phyloP scores from a whole-genome alignment of 2,888 invertebrate genomes.

The Cheilosia grossa region DNA sequence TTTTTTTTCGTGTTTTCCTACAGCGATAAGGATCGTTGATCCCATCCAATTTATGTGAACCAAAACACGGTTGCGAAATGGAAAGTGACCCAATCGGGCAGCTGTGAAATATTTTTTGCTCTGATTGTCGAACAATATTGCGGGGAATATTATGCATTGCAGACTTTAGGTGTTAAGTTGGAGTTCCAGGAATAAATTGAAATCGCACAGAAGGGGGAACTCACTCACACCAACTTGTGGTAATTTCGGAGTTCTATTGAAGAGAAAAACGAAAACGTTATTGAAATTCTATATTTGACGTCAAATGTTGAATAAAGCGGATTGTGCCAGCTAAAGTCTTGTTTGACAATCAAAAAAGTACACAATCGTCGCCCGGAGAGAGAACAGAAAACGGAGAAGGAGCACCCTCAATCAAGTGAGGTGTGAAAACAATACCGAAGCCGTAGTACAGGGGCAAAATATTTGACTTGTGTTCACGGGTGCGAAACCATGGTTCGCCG shows the following conservation, averaged over 20 bases:
- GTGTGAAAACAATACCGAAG: slow-evolving; percentile 63
- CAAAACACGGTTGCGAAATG: slow-evolving; percentile 45
- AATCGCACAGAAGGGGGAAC: slow-evolving; percentile 7
- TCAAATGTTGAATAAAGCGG: slow-evolving; percentile 2
- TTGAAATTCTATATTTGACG: background rate
- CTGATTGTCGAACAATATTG: slow-evolving; percentile 43
- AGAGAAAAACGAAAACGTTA: slow-evolving; percentile 18
- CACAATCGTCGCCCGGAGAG: background rate
- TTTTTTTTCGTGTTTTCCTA: slow-evolving; percentile 1
- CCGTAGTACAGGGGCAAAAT: slow-evolving; percentile 35
- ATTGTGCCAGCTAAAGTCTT: background rate
- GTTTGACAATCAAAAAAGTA: background rate
- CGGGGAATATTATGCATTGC: background rate
- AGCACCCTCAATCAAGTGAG: slow-evolving; percentile 17
- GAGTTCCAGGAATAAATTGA: slow-evolving; percentile 11
- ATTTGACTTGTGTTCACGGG: slow-evolving; percentile 13
- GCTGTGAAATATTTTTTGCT: slow-evolving; percentile 51
- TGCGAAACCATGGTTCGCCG: slow-evolving; percentile 18
- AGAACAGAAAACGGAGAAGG: background rate
- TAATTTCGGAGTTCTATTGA: background rate
- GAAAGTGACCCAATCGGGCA: slow-evolving; percentile 63
- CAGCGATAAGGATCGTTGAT: slow-evolving; percentile 63
- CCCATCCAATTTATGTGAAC: slow-evolving; percentile 46
- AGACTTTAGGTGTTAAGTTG: slow-evolving; percentile 17
- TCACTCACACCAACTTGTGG: background rate